phyloP scores from a whole-genome alignment of 2,113 vertebrate species.

The Hypanus sabinus region DNA sequence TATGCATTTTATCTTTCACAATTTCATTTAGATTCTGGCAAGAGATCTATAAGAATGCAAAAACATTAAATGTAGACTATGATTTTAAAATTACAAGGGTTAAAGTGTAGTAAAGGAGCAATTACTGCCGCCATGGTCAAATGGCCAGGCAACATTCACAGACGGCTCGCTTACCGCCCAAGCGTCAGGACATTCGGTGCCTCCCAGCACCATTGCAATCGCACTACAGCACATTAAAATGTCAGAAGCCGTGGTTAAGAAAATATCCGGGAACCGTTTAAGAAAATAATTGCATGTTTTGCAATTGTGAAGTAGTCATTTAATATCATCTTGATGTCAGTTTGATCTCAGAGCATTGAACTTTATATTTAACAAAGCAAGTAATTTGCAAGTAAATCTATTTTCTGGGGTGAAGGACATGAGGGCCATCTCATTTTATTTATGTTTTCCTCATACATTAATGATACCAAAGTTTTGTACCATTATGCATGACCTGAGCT shows the following conservation, averaged over 20 bases:
- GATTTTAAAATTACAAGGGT: neutral
- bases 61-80: neutral
- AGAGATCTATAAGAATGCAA: neutral
- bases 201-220: neutral
- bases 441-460: neutral
- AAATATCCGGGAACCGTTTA: neutral
- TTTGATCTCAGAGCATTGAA: neutral
- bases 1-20: neutral
- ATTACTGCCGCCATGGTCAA: neutral
- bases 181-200: too few species aligned
- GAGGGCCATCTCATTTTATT: neutral
- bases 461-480: neutral
- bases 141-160: neutral
- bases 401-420: neutral
- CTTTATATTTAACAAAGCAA: neutral
- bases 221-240: neutral
- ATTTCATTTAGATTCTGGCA: neutral
- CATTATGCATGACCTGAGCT: neutral
- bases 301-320: neutral
- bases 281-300: neutral
- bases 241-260: neutral
- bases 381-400: neutral
- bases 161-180: neutral
- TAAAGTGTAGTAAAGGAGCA: neutral
- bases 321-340: neutral